Evolutionary conservation across 2,888 invertebrate genomes (phyloP).

Genomic region (Agriotes lineatus): DNA sequence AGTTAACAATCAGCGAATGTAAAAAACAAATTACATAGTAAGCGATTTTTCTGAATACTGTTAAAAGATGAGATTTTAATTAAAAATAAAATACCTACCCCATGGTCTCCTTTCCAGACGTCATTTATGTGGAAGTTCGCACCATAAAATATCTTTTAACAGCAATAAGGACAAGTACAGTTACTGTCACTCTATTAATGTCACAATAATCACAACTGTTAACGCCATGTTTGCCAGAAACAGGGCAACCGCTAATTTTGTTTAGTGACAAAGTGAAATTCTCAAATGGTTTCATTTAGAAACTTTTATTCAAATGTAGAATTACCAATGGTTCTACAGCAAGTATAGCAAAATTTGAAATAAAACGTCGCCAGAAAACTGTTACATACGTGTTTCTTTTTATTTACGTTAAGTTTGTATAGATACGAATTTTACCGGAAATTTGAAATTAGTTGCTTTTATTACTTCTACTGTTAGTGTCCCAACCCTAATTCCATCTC

Average conservation of each 20-base stretch:
- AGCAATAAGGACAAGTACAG: neutral
- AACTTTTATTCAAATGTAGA: too few species aligned
- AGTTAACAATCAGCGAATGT: neutral
- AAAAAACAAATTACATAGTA: neutral
- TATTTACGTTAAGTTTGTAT: too few species aligned
- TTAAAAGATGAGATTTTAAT: slow-evolving; percentile 6
- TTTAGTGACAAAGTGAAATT: too few species aligned
- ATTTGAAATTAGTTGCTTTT: too few species aligned
- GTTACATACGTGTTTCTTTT: too few species aligned
- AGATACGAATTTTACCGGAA: too few species aligned
- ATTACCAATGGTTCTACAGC: too few species aligned
- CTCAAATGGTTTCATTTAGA: too few species aligned
- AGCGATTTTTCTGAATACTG: neutral
- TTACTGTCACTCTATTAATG: neutral
- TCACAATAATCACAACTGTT: slow-evolving; percentile 2
- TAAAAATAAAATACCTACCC: slow-evolving; percentile 71
- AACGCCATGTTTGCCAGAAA: slow-evolving; percentile 24
- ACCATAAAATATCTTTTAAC: neutral
- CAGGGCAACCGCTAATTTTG: neutral
- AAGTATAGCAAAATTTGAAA: too few species aligned
- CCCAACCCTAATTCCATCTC: too few species aligned
- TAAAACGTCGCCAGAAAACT: too few species aligned
- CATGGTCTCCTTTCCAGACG: slow-evolving; percentile 86
- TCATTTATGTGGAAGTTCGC: slow-evolving; percentile 71
- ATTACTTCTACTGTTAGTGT: too few species aligned